These are phyloP conservation scores for Scomber japonicus DNA, from an alignment of 2,113 vertebrate genomes.

Conservation along the genomic window DNA sequence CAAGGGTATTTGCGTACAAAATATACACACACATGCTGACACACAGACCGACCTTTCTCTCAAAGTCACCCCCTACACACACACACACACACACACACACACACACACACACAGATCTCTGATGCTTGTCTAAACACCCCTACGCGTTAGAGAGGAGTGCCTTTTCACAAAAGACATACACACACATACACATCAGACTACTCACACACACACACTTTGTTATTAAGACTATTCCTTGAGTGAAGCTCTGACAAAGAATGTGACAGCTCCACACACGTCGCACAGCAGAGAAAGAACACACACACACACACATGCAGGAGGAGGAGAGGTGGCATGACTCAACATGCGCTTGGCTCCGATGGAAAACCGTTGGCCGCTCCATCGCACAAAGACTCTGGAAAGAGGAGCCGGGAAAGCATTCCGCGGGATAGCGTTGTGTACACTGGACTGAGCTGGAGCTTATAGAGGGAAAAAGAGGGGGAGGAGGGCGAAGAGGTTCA, in stretches of 20 bases:
- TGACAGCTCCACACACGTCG: slow-evolving; percentile 72
- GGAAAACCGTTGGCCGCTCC: slow-evolving; percentile 67
- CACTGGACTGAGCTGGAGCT: slow-evolving; percentile 61
- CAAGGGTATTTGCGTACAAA: slow-evolving; percentile 37
- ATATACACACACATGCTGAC: slow-evolving; percentile 43
- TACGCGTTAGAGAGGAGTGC: slow-evolving; percentile 32
- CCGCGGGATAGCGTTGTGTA: slow-evolving; percentile 62
- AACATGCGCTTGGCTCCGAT: slow-evolving; percentile 72
- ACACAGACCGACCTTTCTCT: slow-evolving; percentile 32
- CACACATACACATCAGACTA: slow-evolving; percentile 25
- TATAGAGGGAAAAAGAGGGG: slow-evolving; percentile 8
- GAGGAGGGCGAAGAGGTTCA: slow-evolving; percentile 17
- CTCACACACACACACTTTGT: slow-evolving; percentile 56
- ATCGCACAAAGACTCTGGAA: slow-evolving; percentile 68
- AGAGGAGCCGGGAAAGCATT: slow-evolving; percentile 71
- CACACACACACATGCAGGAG: slow-evolving; percentile 20
- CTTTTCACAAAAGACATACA: slow-evolving; percentile 49
- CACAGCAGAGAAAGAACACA: slow-evolving; percentile 24
- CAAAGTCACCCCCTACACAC: slow-evolving; percentile 35
- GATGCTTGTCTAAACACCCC: slow-evolving; percentile 72
- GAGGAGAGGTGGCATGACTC: slow-evolving; percentile 76
- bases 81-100: not conserved
- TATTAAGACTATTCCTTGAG: slow-evolving; percentile 62
- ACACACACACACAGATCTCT: slow-evolving; percentile 31
- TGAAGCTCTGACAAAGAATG: slow-evolving; percentile 76